These are phyloP conservation scores for Chelonia mydas DNA, from an alignment of 2,797 vertebrate genomes.

Conservation along the genomic window DNA sequence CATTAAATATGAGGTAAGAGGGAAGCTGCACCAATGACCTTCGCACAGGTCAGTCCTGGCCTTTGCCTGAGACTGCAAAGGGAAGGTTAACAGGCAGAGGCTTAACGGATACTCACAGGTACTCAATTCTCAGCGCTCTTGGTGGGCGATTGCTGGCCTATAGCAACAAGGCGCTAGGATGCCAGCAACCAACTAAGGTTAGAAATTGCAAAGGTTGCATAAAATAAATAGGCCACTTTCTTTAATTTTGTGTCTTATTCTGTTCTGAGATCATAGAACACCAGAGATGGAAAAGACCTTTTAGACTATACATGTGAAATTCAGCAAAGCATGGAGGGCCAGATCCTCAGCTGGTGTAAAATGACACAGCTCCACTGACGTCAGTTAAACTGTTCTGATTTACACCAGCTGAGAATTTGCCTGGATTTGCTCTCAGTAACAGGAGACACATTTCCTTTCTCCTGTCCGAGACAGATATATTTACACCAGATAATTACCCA, in stretches of 20 bases:
- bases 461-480: neutral
- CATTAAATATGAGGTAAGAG: neutral
- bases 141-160: neutral
- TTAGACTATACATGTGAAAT: neutral
- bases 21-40: neutral
- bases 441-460: neutral
- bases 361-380: neutral
- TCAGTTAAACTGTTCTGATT: fast-evolving
- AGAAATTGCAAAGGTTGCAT: neutral
- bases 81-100: neutral
- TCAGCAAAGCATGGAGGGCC: neutral
- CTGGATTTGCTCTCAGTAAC: neutral
- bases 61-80: neutral
- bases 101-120: neutral
- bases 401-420: neutral
- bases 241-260: neutral
- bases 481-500: fast-evolving
- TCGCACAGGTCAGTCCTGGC: neutral
- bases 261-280: neutral
- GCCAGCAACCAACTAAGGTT: neutral
- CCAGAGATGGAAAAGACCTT: neutral
- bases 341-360: neutral
- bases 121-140: neutral
- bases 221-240: neutral
- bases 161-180: neutral